Conservation (phyloP, 1,140 invertebrate genomes). For the Oryctes rhinoceros region DNA sequence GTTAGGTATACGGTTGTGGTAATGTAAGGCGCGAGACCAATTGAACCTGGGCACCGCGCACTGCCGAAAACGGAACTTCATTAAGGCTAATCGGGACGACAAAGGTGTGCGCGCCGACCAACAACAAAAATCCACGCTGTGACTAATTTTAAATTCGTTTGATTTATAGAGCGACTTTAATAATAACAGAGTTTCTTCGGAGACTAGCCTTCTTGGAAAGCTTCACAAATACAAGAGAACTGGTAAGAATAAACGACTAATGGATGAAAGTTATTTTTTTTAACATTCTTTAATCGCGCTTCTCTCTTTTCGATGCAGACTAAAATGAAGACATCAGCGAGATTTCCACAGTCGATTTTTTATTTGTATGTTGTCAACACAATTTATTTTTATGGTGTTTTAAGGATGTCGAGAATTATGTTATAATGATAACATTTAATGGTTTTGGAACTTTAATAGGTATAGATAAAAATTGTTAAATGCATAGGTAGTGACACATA, state of each 20-base stretch:
- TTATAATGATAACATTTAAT: neutral
- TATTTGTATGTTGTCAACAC: neutral
- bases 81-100: constrained; percentile 9
- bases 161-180: constrained; percentile 18
- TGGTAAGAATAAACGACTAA: neutral
- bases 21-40: constrained; percentile 9
- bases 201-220: neutral
- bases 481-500: too few species aligned
- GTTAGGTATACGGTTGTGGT: constrained; percentile 5
- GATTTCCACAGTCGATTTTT: neutral
- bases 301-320: neutral
- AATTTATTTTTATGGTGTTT: neutral
- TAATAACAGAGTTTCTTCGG: neutral
- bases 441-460: neutral
- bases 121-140: constrained; percentile 18
- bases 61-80: constrained; percentile 13
- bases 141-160: constrained; percentile 22
- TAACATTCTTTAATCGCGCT: neutral
- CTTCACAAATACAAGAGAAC: neutral
- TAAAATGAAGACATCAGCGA: constrained; percentile 14
- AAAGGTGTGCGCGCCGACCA: constrained; percentile 1
- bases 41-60: neutral
- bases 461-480: too few species aligned
- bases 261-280: constrained; percentile 11
- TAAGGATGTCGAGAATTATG: neutral